Evolutionary conservation across 2,113 vertebrate species (phyloP).

Genomic region (Tragelaphus imberbis): DNA sequence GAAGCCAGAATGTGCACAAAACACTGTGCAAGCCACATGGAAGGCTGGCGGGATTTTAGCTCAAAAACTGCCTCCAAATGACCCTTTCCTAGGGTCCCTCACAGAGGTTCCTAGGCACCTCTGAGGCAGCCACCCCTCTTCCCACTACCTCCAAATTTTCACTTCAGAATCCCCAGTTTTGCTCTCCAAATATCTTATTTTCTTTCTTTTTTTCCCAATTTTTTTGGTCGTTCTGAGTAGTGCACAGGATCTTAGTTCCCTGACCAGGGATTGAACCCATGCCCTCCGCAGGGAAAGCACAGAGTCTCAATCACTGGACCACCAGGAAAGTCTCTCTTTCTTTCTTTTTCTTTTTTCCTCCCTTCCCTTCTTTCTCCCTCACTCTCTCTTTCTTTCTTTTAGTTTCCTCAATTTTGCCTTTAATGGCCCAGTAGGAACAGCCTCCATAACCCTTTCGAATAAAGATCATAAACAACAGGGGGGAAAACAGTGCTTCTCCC

Average conservation of each 20-base stretch:
- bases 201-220: background rate
- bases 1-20: background rate
- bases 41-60: background rate
- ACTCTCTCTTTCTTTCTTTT: background rate
- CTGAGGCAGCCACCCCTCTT: accelerated
- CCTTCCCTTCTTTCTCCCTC: background rate
- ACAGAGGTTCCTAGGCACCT: accelerated
- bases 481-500: background rate
- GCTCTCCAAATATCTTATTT: background rate
- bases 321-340: background rate
- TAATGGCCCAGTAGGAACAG: background rate
- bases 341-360: background rate
- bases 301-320: background rate
- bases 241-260: background rate
- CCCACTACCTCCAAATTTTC: background rate
- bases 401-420: background rate
- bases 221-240: background rate
- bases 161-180: background rate
- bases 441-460: background rate
- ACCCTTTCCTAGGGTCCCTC: background rate
- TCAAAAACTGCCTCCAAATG: background rate
- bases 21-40: background rate
- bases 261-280: background rate
- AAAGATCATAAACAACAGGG: background rate
- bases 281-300: background rate